A percentile compares a stretch with the other conserved stretches of the same genome.
These are phyloP conservation scores for Xestia rhomboidea DNA, from an alignment of 2,888 invertebrate species.

Conservation along the genomic window DNA sequence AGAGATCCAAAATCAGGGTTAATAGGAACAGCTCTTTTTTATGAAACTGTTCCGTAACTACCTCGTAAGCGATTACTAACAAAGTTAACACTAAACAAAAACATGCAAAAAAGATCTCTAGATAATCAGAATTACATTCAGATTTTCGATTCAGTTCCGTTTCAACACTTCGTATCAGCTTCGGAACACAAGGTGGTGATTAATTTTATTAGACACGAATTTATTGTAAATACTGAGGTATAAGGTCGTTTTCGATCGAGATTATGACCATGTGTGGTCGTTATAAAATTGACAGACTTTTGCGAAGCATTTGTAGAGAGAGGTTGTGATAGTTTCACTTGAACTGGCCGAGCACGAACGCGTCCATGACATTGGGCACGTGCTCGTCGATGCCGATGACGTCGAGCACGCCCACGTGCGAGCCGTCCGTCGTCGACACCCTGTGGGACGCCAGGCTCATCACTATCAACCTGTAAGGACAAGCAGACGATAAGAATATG, in stretches of 20 bases:
- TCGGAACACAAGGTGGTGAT: slow-evolving; percentile 82
- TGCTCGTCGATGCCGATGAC: slow-evolving; percentile 92
- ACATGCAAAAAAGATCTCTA: slow-evolving; percentile 66
- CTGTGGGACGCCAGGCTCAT: slow-evolving; percentile 91
- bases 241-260: slow-evolving; percentile 70
- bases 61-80: slow-evolving; percentile 68
- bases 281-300: slow-evolving; percentile 62
- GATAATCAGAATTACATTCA: slow-evolving; percentile 68
- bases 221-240: slow-evolving; percentile 80
- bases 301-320: slow-evolving; percentile 52
- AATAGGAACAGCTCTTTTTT: slow-evolving; percentile 62
- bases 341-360: slow-evolving; percentile 91
- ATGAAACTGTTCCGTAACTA: slow-evolving; percentile 65
- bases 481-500: neutral
- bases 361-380: slow-evolving; percentile 92
- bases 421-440: slow-evolving; percentile 85
- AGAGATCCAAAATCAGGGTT: slow-evolving; percentile 77
- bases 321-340: slow-evolving; percentile 72
- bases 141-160: slow-evolving; percentile 62
- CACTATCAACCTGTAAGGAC: slow-evolving; percentile 89
- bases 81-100: slow-evolving; percentile 68
- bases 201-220: slow-evolving; percentile 71
- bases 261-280: slow-evolving; percentile 60
- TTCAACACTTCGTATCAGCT: slow-evolving; percentile 55
- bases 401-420: slow-evolving; percentile 90